Conservation (phyloP, 2,113 vertebrate genomes). For the mouse (Mus musculus) region DNA sequence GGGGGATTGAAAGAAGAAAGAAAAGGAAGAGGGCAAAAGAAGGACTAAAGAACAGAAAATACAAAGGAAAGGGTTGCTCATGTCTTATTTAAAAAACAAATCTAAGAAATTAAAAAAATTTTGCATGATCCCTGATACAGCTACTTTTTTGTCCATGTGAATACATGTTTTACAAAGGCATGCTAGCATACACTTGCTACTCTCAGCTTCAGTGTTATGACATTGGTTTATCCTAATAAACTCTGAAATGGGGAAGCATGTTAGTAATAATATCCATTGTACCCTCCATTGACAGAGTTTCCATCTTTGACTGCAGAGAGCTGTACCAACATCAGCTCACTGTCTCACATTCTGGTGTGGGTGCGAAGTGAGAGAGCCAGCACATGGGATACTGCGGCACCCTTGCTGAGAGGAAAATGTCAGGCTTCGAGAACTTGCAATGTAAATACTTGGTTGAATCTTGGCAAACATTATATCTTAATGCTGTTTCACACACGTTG, state of each 20-base stretch:
- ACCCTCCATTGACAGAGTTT: not conserved
- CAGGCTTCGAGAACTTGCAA: not conserved
- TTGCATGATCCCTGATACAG: not conserved
- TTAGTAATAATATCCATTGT: not conserved
- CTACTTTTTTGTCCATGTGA: not conserved
- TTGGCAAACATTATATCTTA: slow-evolving; percentile 49
- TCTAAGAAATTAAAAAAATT: not conserved
- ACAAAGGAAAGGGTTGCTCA: not conserved
- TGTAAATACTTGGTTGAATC: not conserved
- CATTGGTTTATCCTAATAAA: not conserved
- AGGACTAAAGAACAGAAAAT: not conserved
- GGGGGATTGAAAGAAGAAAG: too few species aligned
- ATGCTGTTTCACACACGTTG: not conserved
- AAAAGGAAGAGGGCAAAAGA: too few species aligned
- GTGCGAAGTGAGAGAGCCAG: not conserved
- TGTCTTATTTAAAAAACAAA: not conserved
- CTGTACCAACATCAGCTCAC: not conserved
- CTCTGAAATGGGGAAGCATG: not conserved
- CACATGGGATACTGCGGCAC: not conserved
- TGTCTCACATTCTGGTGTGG: not conserved
- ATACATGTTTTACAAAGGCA: not conserved
- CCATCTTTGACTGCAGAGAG: not conserved
- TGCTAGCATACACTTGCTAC: not conserved
- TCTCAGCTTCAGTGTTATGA: not conserved
- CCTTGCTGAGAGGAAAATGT: slow-evolving; percentile 45